Evolutionary conservation across 2,113 vertebrate genomes (phyloP), one percentile per base, ranked within the genome.

Genomic region (Hyperoodon ampullatus): DNA sequence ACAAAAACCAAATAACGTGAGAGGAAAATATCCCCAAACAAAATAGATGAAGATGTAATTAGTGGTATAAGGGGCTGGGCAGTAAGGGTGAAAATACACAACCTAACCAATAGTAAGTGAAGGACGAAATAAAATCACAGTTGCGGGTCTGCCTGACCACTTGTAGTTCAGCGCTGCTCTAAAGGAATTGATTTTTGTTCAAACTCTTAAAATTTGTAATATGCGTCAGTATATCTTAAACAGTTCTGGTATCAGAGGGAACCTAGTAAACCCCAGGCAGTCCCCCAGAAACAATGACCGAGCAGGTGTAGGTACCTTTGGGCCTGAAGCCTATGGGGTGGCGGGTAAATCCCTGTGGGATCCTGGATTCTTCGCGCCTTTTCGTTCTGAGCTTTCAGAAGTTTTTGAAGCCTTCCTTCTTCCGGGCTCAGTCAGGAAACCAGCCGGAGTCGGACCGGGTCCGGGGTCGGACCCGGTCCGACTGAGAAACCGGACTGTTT

Each of bases 61-160:
- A 68, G 21, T 19, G 16, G 23, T 30, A 60, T 35, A 68, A 42
- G 23, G 4, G 24, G 10, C 26, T 44, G 18, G 33, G 74, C 19
- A 42, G 60, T n/a, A 66, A 5, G 24, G 85, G 42, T 35, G 50
- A 92, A 66, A 82, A 90, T n/a, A 28, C 30, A 39, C 5, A 55
- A 61, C 4, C 14, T 80, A 55, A 53, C 8, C 75, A 84, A 9
- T 0, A 80, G 33, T n/a, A 80, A 70, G 84, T 33, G 13, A 47
- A 68, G 19, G 24, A 70, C 5, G 66, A 89, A 82, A 83, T 68
- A 39, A 86, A 94, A 88, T 94, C 39, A 42, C 42, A 19, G 19
- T 13, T 13, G 5, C n/a, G 50, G 70, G 24, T 21, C 53, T 5
- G 6, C 7, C 72, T 47, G 60, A 19, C 0, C 12, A 50, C n/a